Base-by-base conservation (phyloP, 1,140 invertebrate genomes). In the Hormaphis cornu region DNA sequence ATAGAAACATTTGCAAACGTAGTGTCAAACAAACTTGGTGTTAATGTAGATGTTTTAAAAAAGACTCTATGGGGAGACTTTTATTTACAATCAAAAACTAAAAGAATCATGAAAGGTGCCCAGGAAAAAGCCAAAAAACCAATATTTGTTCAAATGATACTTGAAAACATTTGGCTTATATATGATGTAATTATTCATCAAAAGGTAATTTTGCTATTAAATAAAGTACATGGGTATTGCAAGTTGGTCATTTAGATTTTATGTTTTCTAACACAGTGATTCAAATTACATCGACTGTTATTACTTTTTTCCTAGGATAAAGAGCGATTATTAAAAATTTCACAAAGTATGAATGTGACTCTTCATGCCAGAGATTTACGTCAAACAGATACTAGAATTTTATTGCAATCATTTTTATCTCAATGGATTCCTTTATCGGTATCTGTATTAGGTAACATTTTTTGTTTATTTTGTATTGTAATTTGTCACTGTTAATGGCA, bases 51-150 rank as follows among this genome's bases (percentile, higher is more conserved):
- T 59, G 72, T 73, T 12, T 66, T 76, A 54, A 59, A 72, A 30
- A 89, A 87, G 80, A 88, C 91, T 1, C 80, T 99, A 8, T 98
- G 97, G 93, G 96, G 96, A 54, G 94, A 99, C 80, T 97, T 83
- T 81, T 99, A 92, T 78, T 83, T 96, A 16, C 92, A 95, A 78
- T 77, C 81, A 1, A 96, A 96, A 80, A 85, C 86, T 2, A 97
- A 95, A 78, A 82, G 86, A 72, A 90, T 97, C 53, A 81, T 89
- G 80, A 87, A 87, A 79, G 95, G 94, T 30, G 97, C 97, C 10
- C 89, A 95, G 80, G 89, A 88, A 74, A 97, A 95, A 77, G 91
- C 89, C 0, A 98, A 98, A 77, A 94, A 93, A 74, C 92, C 96
- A 0, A 79, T 99, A 71, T 99, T 98, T 81, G 94, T 97, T 12